phyloP scores from a whole-genome alignment of 2,797 vertebrate genomes.

The Aeoliscus strigatus region DNA sequence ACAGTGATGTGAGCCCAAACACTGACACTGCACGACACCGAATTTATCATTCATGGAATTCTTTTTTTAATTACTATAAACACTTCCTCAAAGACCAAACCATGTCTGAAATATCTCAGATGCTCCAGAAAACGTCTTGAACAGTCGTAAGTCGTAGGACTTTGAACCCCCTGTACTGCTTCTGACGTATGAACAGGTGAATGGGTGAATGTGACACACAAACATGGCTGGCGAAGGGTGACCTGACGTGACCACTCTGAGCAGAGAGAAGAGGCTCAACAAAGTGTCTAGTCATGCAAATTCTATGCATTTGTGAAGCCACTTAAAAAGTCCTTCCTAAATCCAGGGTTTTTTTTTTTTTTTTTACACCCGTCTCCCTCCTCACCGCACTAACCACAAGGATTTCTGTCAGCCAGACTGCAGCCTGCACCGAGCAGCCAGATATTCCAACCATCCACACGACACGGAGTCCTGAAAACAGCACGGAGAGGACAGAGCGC shows the following conservation, averaged over 20 bases:
- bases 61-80: no score
- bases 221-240: no score
- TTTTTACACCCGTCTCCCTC: constrained; percentile 57
- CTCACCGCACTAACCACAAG: constrained; percentile 74
- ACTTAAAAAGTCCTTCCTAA: constrained; percentile 70
- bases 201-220: no score
- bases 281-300: constrained; percentile 63
- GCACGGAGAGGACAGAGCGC: constrained; percentile 49
- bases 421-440: constrained; percentile 69
- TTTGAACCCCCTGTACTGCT: no score
- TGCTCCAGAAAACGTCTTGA: no score
- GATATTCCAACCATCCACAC: constrained; percentile 70
- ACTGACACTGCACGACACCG: no score
- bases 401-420: constrained; percentile 70
- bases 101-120: no score
- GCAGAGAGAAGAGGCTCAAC: constrained; percentile 22
- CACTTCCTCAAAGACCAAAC: constrained; percentile 37
- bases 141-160: no score
- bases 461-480: constrained; percentile 58
- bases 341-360: constrained; percentile 65
- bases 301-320: constrained; percentile 67
- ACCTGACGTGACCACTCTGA: no score
- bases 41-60: no score
- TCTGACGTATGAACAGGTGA: no score
- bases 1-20: no score